phyloP scores from a whole-genome alignment of 1,140 invertebrate species.

The Eulimnadia texana region DNA sequence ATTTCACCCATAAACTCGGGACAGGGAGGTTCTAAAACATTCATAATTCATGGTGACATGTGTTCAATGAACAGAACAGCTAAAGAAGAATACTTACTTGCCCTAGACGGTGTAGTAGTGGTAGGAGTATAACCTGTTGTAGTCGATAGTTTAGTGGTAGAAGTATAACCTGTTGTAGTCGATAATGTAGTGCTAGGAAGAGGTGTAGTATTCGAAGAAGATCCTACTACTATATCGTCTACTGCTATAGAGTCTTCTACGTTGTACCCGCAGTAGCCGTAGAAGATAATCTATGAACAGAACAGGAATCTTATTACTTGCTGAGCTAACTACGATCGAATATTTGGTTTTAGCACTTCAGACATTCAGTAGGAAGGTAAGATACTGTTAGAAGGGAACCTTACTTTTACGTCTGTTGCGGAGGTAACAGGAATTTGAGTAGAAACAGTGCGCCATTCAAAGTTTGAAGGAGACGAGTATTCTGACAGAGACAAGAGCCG shows the following conservation, averaged over 20 bases:
- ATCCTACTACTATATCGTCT: not conserved
- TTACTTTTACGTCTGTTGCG: not conserved
- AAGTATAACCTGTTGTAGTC: no score
- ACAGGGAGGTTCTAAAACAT: not conserved
- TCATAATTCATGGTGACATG: not conserved
- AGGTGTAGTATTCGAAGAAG: no score
- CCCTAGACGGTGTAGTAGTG: not conserved
- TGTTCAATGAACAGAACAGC: not conserved
- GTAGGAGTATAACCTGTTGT: no score
- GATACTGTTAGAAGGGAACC: not conserved
- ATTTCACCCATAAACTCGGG: not conserved
- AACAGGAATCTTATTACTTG: no score
- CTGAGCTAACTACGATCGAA: no score
- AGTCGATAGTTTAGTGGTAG: no score
- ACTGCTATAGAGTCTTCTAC: not conserved
- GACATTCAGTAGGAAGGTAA: not conserved
- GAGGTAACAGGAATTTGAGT: not conserved
- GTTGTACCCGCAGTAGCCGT: not conserved
- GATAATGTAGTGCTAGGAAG: no score
- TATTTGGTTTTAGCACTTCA: no score
- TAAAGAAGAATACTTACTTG: not conserved
- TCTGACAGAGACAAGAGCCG: not conserved
- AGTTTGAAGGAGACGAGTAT: not conserved
- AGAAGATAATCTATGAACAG: not conserved
- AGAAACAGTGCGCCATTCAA: not conserved